Evolutionary conservation across 1,140 invertebrate genomes (phyloP), one percentile per base, ranked within the genome.

Genomic region (Temnothorax nylanderi): DNA sequence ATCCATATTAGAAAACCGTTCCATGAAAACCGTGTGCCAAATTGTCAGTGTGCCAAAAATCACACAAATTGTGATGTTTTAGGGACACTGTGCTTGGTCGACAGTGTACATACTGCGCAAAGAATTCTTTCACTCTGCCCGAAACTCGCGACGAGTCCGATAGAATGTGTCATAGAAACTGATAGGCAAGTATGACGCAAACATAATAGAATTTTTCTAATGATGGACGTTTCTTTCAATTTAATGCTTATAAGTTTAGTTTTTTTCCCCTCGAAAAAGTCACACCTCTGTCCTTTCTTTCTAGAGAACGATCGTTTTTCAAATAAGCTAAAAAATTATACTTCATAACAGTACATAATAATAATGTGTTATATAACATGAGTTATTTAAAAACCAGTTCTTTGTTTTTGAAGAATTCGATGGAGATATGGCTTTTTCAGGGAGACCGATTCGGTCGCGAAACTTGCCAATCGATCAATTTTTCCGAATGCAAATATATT

Each of bases 41-140:
- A 74, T n/a, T n/a, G n/a, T n/a, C n/a, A n/a, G 2, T 44, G 2
- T 34, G 11, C 2, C 21, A 56, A 74, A 74, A 6, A 41, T 56
- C 1, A 41, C n/a, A n/a, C n/a, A 41, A 21, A 32, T 60, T 3
- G 5, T 71, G 6, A 47, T 64, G 64, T 96, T 96, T 86, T 95
- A 97, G 97, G 97, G 84, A 96, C 96, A 80, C 94, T 97, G 6
- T 98, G 97, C 91, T 94, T 97, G 18, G 97, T 97, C 0, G 96
- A 97, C 91, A 96, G 96, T 2, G 93, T 95, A 21, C 96, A 96
- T 0, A 93, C 92, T 2, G 96, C 96, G 90, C 96, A 96, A 87
- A 95, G 95, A 58, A 96, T 96, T 34, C 93, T 94, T 16, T 96
- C 95, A 88, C 96, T 96, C 92, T 97, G 97, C 89, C 96, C 97